These are phyloP conservation scores for Entomobrya proxima DNA, from an alignment of 2,888 invertebrate species.

Conservation along the genomic window DNA sequence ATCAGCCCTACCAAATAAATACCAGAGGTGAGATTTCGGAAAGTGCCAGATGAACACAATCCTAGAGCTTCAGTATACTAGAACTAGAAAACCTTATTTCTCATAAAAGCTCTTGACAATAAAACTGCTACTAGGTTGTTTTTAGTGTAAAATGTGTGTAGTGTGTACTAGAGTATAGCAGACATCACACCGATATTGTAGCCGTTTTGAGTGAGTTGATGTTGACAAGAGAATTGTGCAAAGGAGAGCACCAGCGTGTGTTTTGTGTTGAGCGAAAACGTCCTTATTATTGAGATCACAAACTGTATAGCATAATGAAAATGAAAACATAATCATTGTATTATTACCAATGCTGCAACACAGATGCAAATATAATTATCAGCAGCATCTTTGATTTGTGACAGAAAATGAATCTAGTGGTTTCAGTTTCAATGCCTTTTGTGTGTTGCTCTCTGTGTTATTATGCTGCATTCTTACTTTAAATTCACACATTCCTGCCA, in stretches of 20 bases:
- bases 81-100: slow-evolving; percentile 46
- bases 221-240: slow-evolving; percentile 46
- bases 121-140: not conserved
- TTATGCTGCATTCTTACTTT: no score
- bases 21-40: not conserved
- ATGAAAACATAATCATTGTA: not conserved
- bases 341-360: not conserved
- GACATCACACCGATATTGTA: not conserved
- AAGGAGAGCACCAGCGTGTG: slow-evolving; percentile 50
- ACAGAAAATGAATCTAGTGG: not conserved
- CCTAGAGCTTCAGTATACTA: slow-evolving; percentile 3
- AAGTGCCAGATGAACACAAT: not conserved
- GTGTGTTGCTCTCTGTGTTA: no score
- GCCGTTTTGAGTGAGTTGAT: not conserved
- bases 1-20: not conserved
- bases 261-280: slow-evolving; percentile 34
- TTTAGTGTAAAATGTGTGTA: not conserved
- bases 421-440: not conserved
- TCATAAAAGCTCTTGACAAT: slow-evolving; percentile 43
- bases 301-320: slow-evolving; percentile 10
- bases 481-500: no score
- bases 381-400: not conserved
- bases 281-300: slow-evolving; percentile 29
- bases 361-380: not conserved
- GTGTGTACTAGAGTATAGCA: not conserved